Evolutionary conservation across 2,888 invertebrate genomes (phyloP).

Genomic region (Hesperia comma): DNA sequence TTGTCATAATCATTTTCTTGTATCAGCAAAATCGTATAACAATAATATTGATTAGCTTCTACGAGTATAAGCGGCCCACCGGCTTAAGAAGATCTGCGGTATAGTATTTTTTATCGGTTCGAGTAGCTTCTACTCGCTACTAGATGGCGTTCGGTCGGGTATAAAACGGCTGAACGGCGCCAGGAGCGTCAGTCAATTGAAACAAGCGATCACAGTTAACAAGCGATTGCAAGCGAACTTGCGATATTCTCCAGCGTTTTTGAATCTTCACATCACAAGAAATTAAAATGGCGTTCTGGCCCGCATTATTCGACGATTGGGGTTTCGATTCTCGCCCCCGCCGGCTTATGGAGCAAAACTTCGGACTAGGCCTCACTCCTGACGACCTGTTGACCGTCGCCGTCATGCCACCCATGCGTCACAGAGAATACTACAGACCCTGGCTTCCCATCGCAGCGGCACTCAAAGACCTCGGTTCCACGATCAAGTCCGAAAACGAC

Average conservation of each 20-base stretch:
- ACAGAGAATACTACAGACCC: slow-evolving; percentile 62
- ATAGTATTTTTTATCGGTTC: slow-evolving; percentile 39
- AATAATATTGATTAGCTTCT: too few relatives aligned
- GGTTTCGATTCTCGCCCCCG: slow-evolving; percentile 52
- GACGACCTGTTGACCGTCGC: slow-evolving; percentile 63
- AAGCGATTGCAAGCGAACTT: slow-evolving; percentile 34
- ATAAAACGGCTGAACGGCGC: slow-evolving; percentile 47
- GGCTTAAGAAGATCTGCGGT: slow-evolving; percentile 42
- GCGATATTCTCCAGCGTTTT: not conserved
- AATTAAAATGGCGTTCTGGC: slow-evolving; percentile 60
- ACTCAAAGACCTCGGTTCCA: slow-evolving; percentile 70
- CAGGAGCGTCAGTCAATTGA: slow-evolving; percentile 45
- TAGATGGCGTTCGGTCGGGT: slow-evolving; percentile 60
- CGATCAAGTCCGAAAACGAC: slow-evolving; percentile 80
- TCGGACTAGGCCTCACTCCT: slow-evolving; percentile 72
- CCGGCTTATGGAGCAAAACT: slow-evolving; percentile 74
- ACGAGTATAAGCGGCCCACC: slow-evolving; percentile 38
- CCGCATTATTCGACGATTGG: slow-evolving; percentile 57
- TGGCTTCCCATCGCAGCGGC: slow-evolving; percentile 69
- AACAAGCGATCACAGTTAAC: slow-evolving; percentile 33
- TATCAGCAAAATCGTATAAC: too few relatives aligned
- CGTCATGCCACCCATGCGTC: slow-evolving; percentile 56
- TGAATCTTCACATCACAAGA: not conserved
- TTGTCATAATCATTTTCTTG: too few relatives aligned
- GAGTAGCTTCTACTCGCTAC: slow-evolving; percentile 58